Base-by-base conservation (phyloP, 1,140 invertebrate species). In the Mylabris phalerata region DNA sequence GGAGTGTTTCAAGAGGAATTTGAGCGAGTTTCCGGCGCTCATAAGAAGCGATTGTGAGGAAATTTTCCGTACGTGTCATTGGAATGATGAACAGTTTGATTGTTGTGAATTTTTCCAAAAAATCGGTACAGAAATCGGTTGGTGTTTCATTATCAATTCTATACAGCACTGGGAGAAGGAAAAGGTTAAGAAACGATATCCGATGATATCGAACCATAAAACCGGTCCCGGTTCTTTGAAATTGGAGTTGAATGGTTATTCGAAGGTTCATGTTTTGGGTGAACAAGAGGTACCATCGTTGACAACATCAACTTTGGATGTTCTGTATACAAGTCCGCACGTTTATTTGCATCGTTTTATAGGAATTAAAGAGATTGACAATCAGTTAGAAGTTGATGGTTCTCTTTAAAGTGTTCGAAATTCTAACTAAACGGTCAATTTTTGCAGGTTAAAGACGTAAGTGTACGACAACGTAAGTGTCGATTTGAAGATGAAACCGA, bases 61-160 rank as follows among this genome's bases (percentile, higher is more conserved):
- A 38, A 75, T 80, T 3, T 71, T 87, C 47, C 63, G 67, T 1
- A 77, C 77, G 54, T 87, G 85, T 57, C 76, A 75, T 9, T 88
- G 84, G 84, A 84, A 83, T 59, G 73, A 75, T 2, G 66, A 74
- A 13, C 60, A 68, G 5, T 87, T 87, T 59, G 78, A 84, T 43
- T 88, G 85, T 60, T 88, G 85, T 64, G 69, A 77, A 48, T 81
- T 83, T 64, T 87, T 88, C 60, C 73, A 76, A 54, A 77, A 77
- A 5, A 75, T 87, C 62, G 76, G 82, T 48, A 86, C 85, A 0
- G 85, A 87, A 70, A 64, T 84, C 26, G 85, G 85, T 0, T 70
- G 76, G 11, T 88, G 85, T 64, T 87, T 77, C 67, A 79, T 75
- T 25, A 77, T 87, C 3, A 86, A 86, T 64, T 81, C 81, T 0